Percentiles rank a stretch among this genome's conserved stretches.
phyloP scores from a whole-genome alignment of 2,113 vertebrate species.

The Siniperca chuatsi region DNA sequence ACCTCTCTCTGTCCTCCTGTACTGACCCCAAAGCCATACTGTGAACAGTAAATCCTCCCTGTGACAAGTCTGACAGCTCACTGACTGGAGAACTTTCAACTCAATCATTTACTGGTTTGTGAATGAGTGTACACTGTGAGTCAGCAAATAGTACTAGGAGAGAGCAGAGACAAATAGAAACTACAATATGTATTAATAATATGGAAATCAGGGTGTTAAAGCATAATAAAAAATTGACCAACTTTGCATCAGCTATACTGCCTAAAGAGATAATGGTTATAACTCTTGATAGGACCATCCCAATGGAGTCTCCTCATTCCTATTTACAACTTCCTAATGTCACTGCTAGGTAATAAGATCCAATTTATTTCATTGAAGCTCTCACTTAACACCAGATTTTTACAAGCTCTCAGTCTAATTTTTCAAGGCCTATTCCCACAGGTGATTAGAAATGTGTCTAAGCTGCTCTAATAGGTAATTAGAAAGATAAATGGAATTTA shows the following conservation, averaged over 20 bases:
- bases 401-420: slow-evolving; percentile 1
- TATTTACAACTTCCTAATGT: neutral
- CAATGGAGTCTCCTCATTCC: neutral
- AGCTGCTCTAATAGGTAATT: slow-evolving; percentile 18
- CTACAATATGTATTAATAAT: too few species aligned
- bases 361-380: slow-evolving; percentile 2
- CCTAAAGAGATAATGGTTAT: neutral
- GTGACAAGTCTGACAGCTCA: neutral
- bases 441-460: neutral
- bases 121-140: neutral
- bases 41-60: slow-evolving; percentile 13
- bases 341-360: neutral
- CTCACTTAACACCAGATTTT: slow-evolving; percentile 17
- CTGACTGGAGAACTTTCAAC: neutral
- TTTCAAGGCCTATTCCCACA: neutral
- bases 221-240: neutral
- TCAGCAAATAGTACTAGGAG: neutral
- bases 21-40: slow-evolving; percentile 9
- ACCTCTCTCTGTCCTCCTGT: neutral
- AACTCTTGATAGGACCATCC: neutral
- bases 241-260: neutral
- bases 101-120: neutral
- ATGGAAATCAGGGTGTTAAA: neutral
- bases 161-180: neutral
- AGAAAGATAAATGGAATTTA: neutral